Percentiles rank a stretch among this genome's conserved stretches.
These are phyloP conservation scores for Stenodera caucasica DNA, from an alignment of 2,888 invertebrate species.

Conservation along the genomic window DNA sequence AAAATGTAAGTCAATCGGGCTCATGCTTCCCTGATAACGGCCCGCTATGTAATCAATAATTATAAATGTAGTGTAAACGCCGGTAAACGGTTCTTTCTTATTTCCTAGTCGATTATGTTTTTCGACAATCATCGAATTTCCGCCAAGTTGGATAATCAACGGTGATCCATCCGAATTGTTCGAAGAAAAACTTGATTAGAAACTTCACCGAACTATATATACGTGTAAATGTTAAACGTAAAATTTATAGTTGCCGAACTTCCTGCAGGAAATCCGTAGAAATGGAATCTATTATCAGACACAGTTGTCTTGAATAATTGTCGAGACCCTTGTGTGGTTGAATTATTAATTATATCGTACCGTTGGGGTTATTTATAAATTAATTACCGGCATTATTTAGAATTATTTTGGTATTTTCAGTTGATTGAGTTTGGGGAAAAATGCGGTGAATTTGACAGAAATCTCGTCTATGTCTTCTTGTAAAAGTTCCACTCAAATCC, in stretches of 20 bases:
- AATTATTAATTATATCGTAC: slow-evolving; percentile 21
- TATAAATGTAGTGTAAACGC: slow-evolving; percentile 23
- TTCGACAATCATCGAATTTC: too few relatives aligned
- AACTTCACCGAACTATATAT: neutral
- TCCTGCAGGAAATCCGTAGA: slow-evolving; percentile 5
- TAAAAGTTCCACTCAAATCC: neutral
- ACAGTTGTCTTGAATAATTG: slow-evolving; percentile 22
- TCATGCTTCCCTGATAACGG: slow-evolving; percentile 23
- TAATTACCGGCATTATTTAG: slow-evolving; percentile 1
- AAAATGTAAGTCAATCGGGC: slow-evolving; percentile 27
- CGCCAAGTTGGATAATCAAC: too few relatives aligned
- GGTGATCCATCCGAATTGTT: too few relatives aligned
- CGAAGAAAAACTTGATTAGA: neutral
- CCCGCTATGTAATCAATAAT: slow-evolving; percentile 21
- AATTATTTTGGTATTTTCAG: too few relatives aligned
- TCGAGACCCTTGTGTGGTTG: slow-evolving; percentile 18
- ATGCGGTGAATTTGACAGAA: neutral
- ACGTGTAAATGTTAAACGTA: neutral
- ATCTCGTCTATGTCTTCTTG: neutral
- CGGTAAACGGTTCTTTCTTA: neutral
- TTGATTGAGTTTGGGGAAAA: too few relatives aligned
- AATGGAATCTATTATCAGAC: slow-evolving; percentile 20
- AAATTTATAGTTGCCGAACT: neutral
- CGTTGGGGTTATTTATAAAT: slow-evolving; percentile 16
- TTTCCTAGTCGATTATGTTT: too few relatives aligned